Percentiles rank a stretch among this genome's conserved stretches.
Conservation (phyloP, 2,113 vertebrate species). For the Peromyscus californicus region DNA sequence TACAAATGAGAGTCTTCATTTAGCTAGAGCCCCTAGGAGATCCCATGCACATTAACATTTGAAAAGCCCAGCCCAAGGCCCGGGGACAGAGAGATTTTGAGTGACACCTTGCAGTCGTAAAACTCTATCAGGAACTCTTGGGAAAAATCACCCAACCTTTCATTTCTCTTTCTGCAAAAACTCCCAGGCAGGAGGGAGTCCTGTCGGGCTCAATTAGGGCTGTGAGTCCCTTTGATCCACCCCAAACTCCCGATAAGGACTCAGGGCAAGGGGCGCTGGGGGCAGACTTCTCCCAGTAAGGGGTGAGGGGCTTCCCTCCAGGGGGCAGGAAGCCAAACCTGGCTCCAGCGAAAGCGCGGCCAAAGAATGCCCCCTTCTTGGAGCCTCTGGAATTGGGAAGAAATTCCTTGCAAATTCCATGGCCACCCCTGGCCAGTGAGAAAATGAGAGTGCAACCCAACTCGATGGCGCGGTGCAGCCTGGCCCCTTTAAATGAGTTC, state of each 20-base stretch:
- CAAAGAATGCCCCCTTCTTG: background rate
- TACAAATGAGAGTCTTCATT: background rate
- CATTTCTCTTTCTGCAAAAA: slow-evolving; percentile 56
- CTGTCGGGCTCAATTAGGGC: slow-evolving; percentile 42
- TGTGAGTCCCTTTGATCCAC: slow-evolving; percentile 64
- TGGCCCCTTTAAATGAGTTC: slow-evolving; percentile 57
- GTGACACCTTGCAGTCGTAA: slow-evolving; percentile 1
- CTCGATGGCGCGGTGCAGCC: background rate
- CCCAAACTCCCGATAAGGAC: slow-evolving; percentile 61
- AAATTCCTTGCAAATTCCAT: slow-evolving; percentile 46
- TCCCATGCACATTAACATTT: accelerated
- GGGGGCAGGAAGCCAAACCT: background rate
- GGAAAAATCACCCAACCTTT: slow-evolving; percentile 55
- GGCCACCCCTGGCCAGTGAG: slow-evolving; percentile 57
- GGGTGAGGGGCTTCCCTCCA: background rate
- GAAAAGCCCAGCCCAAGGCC: background rate
- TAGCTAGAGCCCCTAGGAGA: background rate
- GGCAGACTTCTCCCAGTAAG: background rate
- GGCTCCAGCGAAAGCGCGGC: background rate
- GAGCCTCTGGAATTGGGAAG: slow-evolving; percentile 55
- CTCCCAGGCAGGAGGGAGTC: background rate
- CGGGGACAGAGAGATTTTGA: background rate
- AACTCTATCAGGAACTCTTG: background rate
- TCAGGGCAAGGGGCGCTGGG: background rate
- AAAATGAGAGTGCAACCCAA: background rate